Conservation (phyloP, 2,113 vertebrate genomes). For the Emberiza fucata region DNA sequence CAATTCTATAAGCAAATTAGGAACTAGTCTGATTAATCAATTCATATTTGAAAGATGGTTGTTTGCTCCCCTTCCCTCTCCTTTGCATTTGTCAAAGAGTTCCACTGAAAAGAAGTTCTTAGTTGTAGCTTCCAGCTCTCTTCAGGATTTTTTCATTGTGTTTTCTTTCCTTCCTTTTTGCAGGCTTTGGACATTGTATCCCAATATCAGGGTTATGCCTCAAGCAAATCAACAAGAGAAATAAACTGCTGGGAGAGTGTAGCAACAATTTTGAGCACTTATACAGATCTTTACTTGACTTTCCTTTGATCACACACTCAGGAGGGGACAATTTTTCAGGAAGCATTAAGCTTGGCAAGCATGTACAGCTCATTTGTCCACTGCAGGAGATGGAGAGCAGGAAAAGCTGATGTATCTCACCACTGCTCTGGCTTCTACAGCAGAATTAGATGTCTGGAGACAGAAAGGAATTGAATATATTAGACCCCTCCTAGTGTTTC, state of each 20-base stretch:
- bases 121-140: neutral
- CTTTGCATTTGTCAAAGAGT: neutral
- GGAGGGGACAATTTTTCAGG: neutral
- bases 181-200: accelerated
- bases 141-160: neutral
- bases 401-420: neutral
- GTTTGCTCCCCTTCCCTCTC: neutral
- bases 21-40: neutral
- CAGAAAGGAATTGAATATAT: neutral
- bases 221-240: neutral
- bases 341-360: neutral
- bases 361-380: neutral
- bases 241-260: neutral
- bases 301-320: neutral
- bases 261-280: neutral
- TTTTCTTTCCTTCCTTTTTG: neutral
- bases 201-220: neutral
- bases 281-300: neutral
- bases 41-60: neutral
- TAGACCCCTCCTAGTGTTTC: neutral
- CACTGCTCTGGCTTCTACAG: neutral
- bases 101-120: neutral
- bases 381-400: neutral
- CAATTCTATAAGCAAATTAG: neutral
- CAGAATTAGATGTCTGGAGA: neutral